Evolutionary conservation across 2,797 vertebrate species (phyloP).

Genomic region (Malurus splendens): DNA sequence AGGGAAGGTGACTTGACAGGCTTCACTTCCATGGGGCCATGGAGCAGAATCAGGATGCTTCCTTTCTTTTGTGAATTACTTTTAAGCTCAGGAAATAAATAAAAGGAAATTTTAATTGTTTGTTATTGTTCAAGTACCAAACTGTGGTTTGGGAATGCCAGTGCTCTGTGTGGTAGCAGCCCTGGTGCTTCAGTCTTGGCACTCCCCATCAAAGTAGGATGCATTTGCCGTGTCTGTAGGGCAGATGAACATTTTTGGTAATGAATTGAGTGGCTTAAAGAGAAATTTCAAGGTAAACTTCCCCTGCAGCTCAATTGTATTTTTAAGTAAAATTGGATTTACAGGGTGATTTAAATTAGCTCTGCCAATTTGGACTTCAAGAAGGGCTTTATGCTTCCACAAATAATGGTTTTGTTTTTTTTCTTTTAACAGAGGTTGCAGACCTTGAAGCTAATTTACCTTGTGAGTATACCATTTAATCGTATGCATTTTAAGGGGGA

Average conservation of each 20-base stretch:
- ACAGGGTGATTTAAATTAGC: background rate
- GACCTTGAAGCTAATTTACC: conserved; percentile 95
- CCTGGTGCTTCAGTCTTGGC: background rate
- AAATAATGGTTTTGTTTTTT: conserved; percentile 35
- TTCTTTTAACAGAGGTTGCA: conserved; percentile 85
- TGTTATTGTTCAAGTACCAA: background rate
- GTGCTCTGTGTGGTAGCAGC: background rate
- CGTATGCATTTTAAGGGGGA: background rate
- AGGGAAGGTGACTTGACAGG: background rate
- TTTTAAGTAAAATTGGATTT: background rate
- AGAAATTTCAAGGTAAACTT: background rate
- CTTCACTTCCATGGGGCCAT: background rate
- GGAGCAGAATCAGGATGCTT: background rate
- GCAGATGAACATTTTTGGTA: background rate
- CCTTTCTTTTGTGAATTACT: background rate
- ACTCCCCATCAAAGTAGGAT: background rate
- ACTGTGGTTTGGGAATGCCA: background rate
- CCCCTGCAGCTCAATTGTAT: background rate
- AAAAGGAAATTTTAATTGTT: background rate
- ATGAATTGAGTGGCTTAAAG: background rate
- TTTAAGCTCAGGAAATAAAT: background rate
- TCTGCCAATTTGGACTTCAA: background rate
- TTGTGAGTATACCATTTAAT: conserved; percentile 80
- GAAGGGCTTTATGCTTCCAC: background rate
- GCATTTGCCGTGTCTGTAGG: background rate